Base-by-base conservation (phyloP, 2,888 invertebrate genomes). In the Spicauda simplicius region DNA sequence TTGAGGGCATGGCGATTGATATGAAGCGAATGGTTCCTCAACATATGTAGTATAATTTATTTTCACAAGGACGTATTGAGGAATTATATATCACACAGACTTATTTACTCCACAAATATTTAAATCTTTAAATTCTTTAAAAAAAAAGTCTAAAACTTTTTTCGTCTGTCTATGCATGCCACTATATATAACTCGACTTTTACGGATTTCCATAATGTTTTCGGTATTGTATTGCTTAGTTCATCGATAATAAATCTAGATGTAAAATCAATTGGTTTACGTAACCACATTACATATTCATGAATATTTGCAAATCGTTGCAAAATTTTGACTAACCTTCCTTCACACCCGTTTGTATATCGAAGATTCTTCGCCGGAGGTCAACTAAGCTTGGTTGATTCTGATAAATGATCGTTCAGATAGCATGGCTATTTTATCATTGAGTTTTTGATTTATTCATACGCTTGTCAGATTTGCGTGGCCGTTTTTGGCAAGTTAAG, bases 381-480 rank as follows among this genome's bases (percentile, higher is more conserved):
- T 81, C 89, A 76, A 50, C 61, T 48, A 72, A 71, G 10, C 71
- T 63, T 86, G 85, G 90, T 68, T 79, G 74, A 72, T 81, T 82
- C 81, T 92, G 91, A 92, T 92, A 87, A 90, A 92, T 89, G 91
- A 86, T 82, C 80, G 82, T 80, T 77, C 81, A 86, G 86, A 90
- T 90, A 90, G 90, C 90, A 89, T 84, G 83, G 90, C 90, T 88
- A 91, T 91, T 91, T 91, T 91, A 91, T 91, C 91, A 90, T 50
- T 87, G 82, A 80, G 83, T 83, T 84, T 86, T 89, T 91, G 91
- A 92, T 92, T 92, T 92, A 92, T 91, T 91, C 88, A 90, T 87
- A 82, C 81, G 82, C 83, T 83, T 89, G 90, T 87, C 88, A 84
- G 87, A 83, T 87, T 87, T 87, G 25, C 19, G 59, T 59, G 59